Evolutionary conservation across 2,888 invertebrate genomes (phyloP).

Genomic region (Parnassius mnemosyne): DNA sequence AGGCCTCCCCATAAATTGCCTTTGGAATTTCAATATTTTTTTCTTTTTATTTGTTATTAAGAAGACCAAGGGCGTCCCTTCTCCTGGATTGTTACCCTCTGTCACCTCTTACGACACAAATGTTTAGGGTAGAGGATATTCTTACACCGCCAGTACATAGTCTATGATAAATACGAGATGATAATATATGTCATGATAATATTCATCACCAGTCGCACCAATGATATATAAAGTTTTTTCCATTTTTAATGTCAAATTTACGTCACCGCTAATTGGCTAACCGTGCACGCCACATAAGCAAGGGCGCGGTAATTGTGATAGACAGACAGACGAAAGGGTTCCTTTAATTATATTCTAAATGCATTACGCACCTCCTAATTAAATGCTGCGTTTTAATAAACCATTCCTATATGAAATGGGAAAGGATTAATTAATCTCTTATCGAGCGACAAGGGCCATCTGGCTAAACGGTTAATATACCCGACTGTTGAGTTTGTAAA

Average conservation of each 20-base stretch:
- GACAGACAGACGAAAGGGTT: constrained; percentile 51
- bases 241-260: constrained; percentile 24
- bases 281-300: constrained; percentile 22
- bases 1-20: too few species aligned
- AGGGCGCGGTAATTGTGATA: constrained; percentile 45
- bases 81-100: too few species aligned
- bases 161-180: too few species aligned
- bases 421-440: constrained; percentile 14
- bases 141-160: too few species aligned
- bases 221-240: background rate
- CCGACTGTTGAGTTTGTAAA: too few species aligned
- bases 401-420: background rate
- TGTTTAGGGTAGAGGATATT: too few species aligned
- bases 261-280: constrained; percentile 20
- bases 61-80: too few species aligned
- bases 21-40: too few species aligned
- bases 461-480: too few species aligned
- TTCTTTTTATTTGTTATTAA: too few species aligned
- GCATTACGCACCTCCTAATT: constrained; percentile 37
- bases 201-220: background rate
- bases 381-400: constrained; percentile 27
- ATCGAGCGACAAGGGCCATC: background rate
- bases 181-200: too few species aligned
- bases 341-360: constrained; percentile 44
- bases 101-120: too few species aligned